Base-by-base conservation (phyloP, 1,140 invertebrate species). In the Hylaeus anthracinus region DNA sequence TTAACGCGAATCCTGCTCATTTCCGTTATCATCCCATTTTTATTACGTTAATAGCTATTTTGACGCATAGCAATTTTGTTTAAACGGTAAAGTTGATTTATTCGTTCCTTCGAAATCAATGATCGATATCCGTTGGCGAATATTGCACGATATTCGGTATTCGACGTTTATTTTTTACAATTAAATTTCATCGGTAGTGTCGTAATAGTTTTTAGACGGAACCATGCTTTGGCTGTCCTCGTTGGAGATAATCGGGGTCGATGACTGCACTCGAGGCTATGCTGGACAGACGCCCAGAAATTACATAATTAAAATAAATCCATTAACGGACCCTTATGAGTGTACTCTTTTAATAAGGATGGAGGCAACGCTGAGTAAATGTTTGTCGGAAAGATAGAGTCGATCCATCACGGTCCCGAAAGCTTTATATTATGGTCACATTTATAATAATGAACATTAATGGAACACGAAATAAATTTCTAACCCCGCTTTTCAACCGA, bases 281-380 rank as follows among this genome's bases (percentile, higher is more conserved):
- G 3, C 56, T 12, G 15, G 6, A 6, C 3, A 37, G 6, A 1
- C n/a, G 6, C n/a, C 8, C 12, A n/a, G 43, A 43, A 70, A 70
- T 56, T 41, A 56, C 53, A 3, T 70, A 56, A 56, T 56, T 70
- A 55, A 56, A 65, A 14, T 5, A 37, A 67, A 67, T 75, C 41
- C 63, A 45, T 37, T 67, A 67, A 39, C 51, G 8, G 37, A 51
- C 39, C 3, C 6, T 26, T 26, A 43, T 5, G 51, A 12, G 37
- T 4, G n/a, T n/a, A 8, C 5, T 12, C 39, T 55, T 65, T 55
- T 45, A 72, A 74, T 56, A 65, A 61, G 55, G 63, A n/a, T 37
- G 5, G 3, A 26, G n/a, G 1, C n/a, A 26, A 37, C 6, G 73
- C 1, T 15, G n/a, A 3, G 51, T 8, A 75, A 75, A 67, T 75